Base-by-base conservation (phyloP, 2,797 vertebrate genomes). In the Bradypodion pumilum region DNA sequence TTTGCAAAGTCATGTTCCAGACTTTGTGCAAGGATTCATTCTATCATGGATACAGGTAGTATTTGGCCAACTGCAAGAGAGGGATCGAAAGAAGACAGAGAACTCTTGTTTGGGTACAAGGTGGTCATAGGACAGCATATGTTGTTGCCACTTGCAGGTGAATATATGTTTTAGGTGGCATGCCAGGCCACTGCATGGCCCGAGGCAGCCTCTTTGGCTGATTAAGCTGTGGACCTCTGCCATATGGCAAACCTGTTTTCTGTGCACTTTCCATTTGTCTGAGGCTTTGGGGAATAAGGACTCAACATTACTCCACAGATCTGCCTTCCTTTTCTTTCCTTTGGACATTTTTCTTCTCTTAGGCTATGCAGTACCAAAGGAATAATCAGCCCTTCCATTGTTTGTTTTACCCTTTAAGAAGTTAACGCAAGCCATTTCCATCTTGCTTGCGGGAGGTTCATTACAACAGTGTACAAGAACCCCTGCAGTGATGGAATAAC, bases 401-500 rank as follows among this genome's bases (percentile, higher is more conserved):
- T 81, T 62, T 81, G 32, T 40, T 32, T 32, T 77, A 23, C 52
- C 73, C 79, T 85, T 74, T 25, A 65, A 85, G 79, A 77, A 65
- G 74, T 77, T 69, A 81, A 77, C 40, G 66, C 19, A 56, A 15
- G 21, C 84, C 72, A 85, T 85, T 85, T 81, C 35, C 42, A 77
- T 81, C 68, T 63, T 81, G 79, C 81, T 74, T 77, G 62, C 29
- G 79, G 74, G 84, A 81, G 79, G 79, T 59, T 77, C 79, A 52
- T 63, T 85, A 69, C 27, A 2, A 52, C 52, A 62, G 37, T 85
- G 74, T 52, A 52, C 12, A 65, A 81, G 84, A 77, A 70, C 79
- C 84, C 81, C 84, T 81, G 84, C 84, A 62, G 65, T 70, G 73
- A 81, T 62, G 65, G 79, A 56, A 81, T 81, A 81, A 85, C 74